phyloP scores from a whole-genome alignment of 1,140 invertebrate genomes.

The Globodera rostochiensis region DNA sequence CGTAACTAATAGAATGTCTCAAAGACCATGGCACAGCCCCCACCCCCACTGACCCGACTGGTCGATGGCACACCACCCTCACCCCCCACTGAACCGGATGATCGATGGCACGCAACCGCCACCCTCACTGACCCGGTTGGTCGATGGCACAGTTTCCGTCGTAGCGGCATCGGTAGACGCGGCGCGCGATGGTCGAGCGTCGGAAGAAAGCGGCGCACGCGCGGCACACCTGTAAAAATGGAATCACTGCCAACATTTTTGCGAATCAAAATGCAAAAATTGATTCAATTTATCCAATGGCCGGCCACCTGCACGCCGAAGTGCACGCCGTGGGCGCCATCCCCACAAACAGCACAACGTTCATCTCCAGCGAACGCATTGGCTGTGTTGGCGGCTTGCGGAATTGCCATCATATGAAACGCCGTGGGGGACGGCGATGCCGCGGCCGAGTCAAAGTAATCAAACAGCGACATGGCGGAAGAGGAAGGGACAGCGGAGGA shows the following conservation, averaged over 20 bases:
- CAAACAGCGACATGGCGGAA: background rate
- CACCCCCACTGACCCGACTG: too few species aligned
- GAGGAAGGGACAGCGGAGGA: background rate
- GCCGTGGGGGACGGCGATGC: background rate
- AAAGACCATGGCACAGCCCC: too few species aligned
- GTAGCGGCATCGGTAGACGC: conserved; percentile 34
- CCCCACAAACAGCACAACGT: conserved; percentile 32
- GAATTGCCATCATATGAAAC: background rate
- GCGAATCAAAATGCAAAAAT: background rate
- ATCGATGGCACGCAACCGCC: conserved; percentile 33
- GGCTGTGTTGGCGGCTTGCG: background rate
- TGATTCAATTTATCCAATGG: conserved; percentile 11
- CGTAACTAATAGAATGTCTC: too few species aligned
- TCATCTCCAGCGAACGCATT: background rate
- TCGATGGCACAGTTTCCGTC: conserved; percentile 33
- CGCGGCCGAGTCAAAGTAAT: background rate
- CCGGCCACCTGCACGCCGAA: conserved; percentile 34
- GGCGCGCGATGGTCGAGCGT: conserved; percentile 36
- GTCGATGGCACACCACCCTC: too few species aligned
- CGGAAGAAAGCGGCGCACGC: conserved; percentile 40
- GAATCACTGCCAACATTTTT: background rate
- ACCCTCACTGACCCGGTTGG: conserved; percentile 10
- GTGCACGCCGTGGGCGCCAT: conserved; percentile 32
- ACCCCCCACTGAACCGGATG: conserved; percentile 15
- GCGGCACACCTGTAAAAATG: conserved; percentile 11